Conservation (phyloP, 2,888 invertebrate genomes). For the Dicyrtoma fusca region DNA sequence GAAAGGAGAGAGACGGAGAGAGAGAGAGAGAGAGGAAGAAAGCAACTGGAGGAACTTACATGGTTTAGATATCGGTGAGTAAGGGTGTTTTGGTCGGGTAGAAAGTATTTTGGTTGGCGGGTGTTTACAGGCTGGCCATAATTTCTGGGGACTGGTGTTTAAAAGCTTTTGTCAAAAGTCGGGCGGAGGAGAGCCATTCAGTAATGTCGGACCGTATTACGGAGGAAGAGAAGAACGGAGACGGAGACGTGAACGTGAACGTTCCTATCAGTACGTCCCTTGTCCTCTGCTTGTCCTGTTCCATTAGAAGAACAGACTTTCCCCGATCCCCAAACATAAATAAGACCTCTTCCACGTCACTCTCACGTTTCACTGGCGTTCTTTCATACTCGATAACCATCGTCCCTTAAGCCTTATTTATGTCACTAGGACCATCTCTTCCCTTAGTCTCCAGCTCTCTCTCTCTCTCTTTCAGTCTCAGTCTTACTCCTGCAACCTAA, state of each 20-base stretch:
- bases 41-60: slow-evolving; percentile 29
- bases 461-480: slow-evolving; percentile 12
- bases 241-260: slow-evolving; percentile 34
- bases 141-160: slow-evolving; percentile 47
- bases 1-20: neutral
- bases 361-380: slow-evolving; percentile 57
- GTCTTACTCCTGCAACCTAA: slow-evolving; percentile 18
- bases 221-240: slow-evolving; percentile 27
- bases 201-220: slow-evolving; percentile 37
- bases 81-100: neutral
- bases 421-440: slow-evolving; percentile 48
- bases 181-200: slow-evolving; percentile 39
- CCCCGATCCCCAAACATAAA: slow-evolving; percentile 56
- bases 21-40: no score
- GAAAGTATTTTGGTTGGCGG: slow-evolving; percentile 17
- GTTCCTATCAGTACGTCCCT: slow-evolving; percentile 40
- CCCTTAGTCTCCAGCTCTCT: slow-evolving; percentile 24
- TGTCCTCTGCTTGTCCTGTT: slow-evolving; percentile 56
- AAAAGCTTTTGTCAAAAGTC: slow-evolving; percentile 51
- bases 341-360: slow-evolving; percentile 57
- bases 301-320: slow-evolving; percentile 54
- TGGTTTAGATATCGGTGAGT: slow-evolving; percentile 26
- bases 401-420: slow-evolving; percentile 57
- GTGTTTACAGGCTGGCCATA: slow-evolving; percentile 45
- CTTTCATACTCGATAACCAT: slow-evolving; percentile 57